These are phyloP conservation scores for Oncopodura yosiiana DNA, from an alignment of 1,140 invertebrate species.

Conservation along the genomic window DNA sequence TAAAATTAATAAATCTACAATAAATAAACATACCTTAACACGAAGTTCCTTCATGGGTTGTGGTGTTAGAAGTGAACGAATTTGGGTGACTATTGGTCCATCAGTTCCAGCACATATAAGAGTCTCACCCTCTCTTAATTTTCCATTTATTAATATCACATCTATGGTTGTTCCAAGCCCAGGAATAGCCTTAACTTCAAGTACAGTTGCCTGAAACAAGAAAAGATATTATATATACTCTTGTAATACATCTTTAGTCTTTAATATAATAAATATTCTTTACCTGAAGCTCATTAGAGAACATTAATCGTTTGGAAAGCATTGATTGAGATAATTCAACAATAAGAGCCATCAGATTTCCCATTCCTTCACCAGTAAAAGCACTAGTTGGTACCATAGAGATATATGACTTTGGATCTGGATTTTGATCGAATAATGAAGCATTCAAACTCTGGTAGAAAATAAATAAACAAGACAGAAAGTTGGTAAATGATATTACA, in stretches of 20 bases:
- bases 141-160: constrained; percentile 95
- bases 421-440: constrained; percentile 90
- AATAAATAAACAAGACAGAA: constrained; percentile 32
- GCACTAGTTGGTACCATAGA: constrained; percentile 97
- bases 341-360: constrained; percentile 88
- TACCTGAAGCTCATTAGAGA: constrained; percentile 78
- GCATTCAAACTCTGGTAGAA: constrained; percentile 83
- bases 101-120: constrained; percentile 94
- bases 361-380: constrained; percentile 95
- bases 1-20: not conserved
- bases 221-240: not conserved
- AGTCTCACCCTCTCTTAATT: constrained; percentile 81
- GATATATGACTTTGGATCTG: constrained; percentile 81
- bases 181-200: constrained; percentile 96
- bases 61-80: constrained; percentile 92
- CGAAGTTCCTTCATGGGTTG: constrained; percentile 95
- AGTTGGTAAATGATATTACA: constrained; percentile 2
- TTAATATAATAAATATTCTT: not conserved
- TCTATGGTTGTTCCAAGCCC: constrained; percentile 98
- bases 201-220: constrained; percentile 64
- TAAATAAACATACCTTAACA: constrained; percentile 62
- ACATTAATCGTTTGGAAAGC: constrained; percentile 81
- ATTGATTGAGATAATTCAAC: constrained; percentile 84
- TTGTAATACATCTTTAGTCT: not conserved
- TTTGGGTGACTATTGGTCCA: constrained; percentile 94